These are phyloP conservation scores for Acanthornis magna DNA, from an alignment of 2,797 vertebrate species.

Conservation along the genomic window DNA sequence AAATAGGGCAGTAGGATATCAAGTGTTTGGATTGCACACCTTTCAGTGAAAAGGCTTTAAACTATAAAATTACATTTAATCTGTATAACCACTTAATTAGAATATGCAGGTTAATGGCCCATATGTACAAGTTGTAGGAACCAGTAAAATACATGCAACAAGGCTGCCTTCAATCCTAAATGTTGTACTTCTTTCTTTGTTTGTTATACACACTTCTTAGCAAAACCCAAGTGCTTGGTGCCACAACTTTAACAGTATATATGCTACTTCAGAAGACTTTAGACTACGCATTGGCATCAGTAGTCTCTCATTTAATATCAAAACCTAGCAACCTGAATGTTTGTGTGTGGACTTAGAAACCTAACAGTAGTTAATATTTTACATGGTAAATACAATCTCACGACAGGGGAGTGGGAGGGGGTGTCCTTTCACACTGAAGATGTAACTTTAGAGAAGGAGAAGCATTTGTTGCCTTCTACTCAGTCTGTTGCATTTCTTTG, in stretches of 20 bases:
- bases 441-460: conserved; percentile 38
- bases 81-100: conserved; percentile 41
- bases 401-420: not conserved
- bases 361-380: conserved; percentile 40
- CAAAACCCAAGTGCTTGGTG: conserved; percentile 69
- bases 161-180: conserved; percentile 70
- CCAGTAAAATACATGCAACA: conserved; percentile 58
- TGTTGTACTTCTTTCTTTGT: conserved; percentile 40
- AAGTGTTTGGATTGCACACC: conserved; percentile 13
- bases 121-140: conserved; percentile 53
- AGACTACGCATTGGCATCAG: conserved; percentile 48
- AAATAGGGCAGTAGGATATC: conserved; percentile 17
- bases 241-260: conserved; percentile 51
- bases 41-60: conserved; percentile 64
- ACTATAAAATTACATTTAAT: conserved; percentile 43
- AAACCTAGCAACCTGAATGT: conserved; percentile 48
- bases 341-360: conserved; percentile 61
- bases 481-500: conserved; percentile 53
- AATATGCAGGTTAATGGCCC: conserved; percentile 37
- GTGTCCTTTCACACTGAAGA: conserved; percentile 45
- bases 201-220: conserved; percentile 49
- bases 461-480: conserved; percentile 65
- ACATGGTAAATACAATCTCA: conserved; percentile 50
- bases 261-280: conserved; percentile 42
- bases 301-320: conserved; percentile 57